phyloP scores from a whole-genome alignment of 2,113 vertebrate species.

The Oryzias curvinotus region DNA sequence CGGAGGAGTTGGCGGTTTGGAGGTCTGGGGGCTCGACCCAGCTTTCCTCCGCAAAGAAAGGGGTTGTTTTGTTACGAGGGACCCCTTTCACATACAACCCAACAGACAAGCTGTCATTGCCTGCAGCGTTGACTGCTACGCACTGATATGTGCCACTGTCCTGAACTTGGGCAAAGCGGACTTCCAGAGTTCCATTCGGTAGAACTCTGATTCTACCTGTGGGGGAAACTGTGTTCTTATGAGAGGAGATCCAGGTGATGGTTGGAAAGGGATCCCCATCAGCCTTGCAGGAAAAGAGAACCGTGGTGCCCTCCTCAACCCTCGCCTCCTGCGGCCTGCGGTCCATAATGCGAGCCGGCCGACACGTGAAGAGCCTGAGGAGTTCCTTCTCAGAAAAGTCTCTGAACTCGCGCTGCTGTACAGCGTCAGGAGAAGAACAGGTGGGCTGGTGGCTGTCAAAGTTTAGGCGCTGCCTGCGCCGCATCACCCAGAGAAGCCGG shows the following conservation, averaged over 20 bases:
- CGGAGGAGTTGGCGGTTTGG: constrained; percentile 74
- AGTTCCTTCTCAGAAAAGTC: constrained; percentile 84
- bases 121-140: constrained; percentile 82
- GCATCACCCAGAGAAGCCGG: constrained; percentile 86
- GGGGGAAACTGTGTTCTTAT: constrained; percentile 66
- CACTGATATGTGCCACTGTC: constrained; percentile 84
- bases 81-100: constrained; percentile 79
- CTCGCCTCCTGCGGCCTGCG: constrained; percentile 70
- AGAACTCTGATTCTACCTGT: constrained; percentile 80
- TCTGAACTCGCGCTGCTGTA: constrained; percentile 75
- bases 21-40: constrained; percentile 66
- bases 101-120: constrained; percentile 82
- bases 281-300: constrained; percentile 81
- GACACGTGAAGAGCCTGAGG: constrained; percentile 81
- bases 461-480: constrained; percentile 74
- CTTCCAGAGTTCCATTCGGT: constrained; percentile 82
- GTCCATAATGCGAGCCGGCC: constrained; percentile 76
- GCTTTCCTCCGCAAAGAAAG: constrained; percentile 64
- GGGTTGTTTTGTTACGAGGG: constrained; percentile 68
- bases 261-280: constrained; percentile 83
- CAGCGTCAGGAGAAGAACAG: constrained; percentile 74
- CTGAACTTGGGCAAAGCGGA: constrained; percentile 80
- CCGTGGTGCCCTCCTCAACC: constrained; percentile 80
- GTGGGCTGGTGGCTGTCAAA: constrained; percentile 82
- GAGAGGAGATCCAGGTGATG: constrained; percentile 81